phyloP scores from a whole-genome alignment of 1,140 invertebrate species.

The Brachionus koreanus region DNA sequence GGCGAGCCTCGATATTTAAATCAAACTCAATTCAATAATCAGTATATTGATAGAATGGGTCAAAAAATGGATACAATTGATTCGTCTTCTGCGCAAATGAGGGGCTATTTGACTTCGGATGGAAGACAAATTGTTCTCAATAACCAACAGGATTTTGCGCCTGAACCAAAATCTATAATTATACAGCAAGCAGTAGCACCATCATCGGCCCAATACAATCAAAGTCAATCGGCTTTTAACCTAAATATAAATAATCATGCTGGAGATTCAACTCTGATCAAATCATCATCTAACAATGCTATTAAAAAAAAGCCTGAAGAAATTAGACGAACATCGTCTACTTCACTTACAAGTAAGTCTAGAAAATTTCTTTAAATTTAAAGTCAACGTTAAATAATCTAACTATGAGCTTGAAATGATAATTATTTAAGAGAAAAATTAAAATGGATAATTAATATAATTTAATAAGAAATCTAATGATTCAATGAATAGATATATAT shows the following conservation, averaged over 20 bases:
- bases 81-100: neutral
- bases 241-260: neutral
- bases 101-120: slow-evolving; percentile 4
- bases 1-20: neutral
- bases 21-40: neutral
- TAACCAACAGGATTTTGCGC: neutral
- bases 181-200: slow-evolving; percentile 6
- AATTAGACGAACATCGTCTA: neutral
- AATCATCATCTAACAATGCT: neutral
- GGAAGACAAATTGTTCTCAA: slow-evolving; percentile 8
- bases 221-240: slow-evolving; percentile 25
- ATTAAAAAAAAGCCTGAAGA: neutral
- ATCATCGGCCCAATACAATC: slow-evolving; percentile 10
- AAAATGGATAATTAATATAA: too few relatives aligned
- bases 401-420: too few relatives aligned
- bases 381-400: too few relatives aligned
- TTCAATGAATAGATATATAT: too few relatives aligned
- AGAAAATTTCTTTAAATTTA: neutral
- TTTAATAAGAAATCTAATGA: too few relatives aligned
- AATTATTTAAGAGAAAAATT: too few relatives aligned
- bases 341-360: neutral
- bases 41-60: slow-evolving; percentile 2
- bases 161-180: neutral
- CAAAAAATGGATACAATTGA: neutral
- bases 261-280: neutral